Base-by-base conservation (phyloP, 2,888 invertebrate genomes). In the Amphimallon solstitiale region DNA sequence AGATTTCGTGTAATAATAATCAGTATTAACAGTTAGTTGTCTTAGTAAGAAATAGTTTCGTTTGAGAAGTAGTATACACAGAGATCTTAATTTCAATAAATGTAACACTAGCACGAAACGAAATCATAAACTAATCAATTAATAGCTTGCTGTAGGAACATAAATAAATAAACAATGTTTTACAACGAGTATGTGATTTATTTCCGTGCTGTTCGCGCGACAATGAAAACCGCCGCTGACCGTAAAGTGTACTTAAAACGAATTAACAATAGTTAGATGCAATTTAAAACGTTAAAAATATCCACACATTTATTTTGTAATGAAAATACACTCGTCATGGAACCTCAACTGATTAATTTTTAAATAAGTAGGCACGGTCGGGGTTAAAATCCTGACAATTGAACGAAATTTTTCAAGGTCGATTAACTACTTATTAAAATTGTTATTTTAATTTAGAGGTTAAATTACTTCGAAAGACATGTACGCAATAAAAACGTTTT, bases 371-470 rank as follows among this genome's bases (percentile, higher is more conserved):
- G 45, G 23, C 37, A 56, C 46, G 29, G 46, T 37, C 64, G 64
- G 64, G 64, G 64, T 64, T 64, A 64, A 64, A 64, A 64, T 64
- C 64, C 64, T 64, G 37, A 64, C 48, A 64, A 64, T 64, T 64
- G 64, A 56, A 45, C 56, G 21, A 64, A 64, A 56, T 56, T 64
- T 54, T 64, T 64, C 64, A 64, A 64, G 64, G 64, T 56, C 64
- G 54, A 64, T 64, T 64, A 64, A 56, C 46, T 54, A 64, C 64
- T 64, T 46, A 45, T 45, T 64, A 64, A 52, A 64, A 64, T 64
- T 64, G 64, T 56, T 64, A 56, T 64, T 52, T 64, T 64, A 56
- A 64, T 64, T 63, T 64, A 64, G 54, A 56, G 46, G 64, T 37
- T 51, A 51, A 62, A 49, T 62, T 51, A 46, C 49, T 49, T 29